Conservation (phyloP, 2,113 vertebrate species). For the Microtus ochrogaster region DNA sequence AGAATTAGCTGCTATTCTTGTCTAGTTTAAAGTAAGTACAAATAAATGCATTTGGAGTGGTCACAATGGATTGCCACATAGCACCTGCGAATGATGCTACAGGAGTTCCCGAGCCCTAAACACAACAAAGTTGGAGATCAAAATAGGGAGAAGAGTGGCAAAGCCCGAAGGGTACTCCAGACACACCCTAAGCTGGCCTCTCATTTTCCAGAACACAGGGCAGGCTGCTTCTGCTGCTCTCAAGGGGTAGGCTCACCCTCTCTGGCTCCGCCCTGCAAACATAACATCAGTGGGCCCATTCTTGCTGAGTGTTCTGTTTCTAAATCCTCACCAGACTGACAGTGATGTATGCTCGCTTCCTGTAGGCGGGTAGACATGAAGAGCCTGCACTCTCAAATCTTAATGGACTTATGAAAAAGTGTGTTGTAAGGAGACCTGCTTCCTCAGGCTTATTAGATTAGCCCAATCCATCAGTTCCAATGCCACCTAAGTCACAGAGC, state of each 20-base stretch:
- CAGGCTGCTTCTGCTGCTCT: not conserved
- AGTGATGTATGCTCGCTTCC: conserved; percentile 58
- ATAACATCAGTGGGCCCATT: not conserved
- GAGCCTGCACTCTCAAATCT: conserved; percentile 62
- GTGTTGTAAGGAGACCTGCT: conserved; percentile 55
- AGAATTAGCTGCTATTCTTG: not conserved
- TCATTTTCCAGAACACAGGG: not conserved
- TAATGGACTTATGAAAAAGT: conserved; percentile 75
- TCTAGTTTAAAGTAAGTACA: not conserved
- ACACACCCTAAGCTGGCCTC: not conserved
- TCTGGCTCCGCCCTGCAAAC: not conserved
- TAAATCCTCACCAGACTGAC: conserved; percentile 55
- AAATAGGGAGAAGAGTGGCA: not conserved
- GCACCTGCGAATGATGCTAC: not conserved
- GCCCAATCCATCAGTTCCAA: conserved; percentile 42
- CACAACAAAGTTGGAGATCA: rapidly evolving
- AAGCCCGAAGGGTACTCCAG: not conserved
- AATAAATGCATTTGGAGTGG: not conserved
- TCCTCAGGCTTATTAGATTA: conserved; percentile 72
- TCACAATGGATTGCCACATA: not conserved
- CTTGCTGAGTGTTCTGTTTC: conserved; percentile 35
- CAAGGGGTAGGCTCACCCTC: not conserved
- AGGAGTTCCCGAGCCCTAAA: not conserved
- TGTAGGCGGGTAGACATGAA: conserved; percentile 54
- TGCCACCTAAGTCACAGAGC: not conserved